A percentile compares a stretch with the other conserved stretches of the same genome.
Evolutionary conservation across 2,797 vertebrate species (phyloP).

Genomic region (Pagetopsis macropterus): DNA sequence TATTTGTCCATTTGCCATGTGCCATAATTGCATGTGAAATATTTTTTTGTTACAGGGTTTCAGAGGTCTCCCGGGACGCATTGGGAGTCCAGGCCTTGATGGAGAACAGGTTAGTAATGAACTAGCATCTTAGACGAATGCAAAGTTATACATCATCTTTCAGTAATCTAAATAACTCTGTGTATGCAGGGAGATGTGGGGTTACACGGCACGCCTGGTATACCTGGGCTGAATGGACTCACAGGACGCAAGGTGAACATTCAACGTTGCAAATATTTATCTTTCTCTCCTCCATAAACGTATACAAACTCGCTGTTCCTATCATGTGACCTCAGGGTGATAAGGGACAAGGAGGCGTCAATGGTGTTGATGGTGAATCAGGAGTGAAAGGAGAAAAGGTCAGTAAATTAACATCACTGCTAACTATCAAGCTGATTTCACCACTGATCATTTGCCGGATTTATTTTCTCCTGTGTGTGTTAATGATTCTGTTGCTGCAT

Average conservation of each 20-base stretch:
- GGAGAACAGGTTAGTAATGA: constrained; percentile 82
- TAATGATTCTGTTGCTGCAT: constrained; percentile 9
- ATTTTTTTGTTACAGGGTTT: constrained; percentile 81
- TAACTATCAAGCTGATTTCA: not conserved
- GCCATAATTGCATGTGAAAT: not conserved
- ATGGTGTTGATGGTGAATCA: constrained; percentile 77
- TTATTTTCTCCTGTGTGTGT: not conserved
- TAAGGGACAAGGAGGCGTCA: constrained; percentile 80
- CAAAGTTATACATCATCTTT: not conserved
- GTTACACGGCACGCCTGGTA: constrained; percentile 81
- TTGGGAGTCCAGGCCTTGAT: constrained; percentile 78
- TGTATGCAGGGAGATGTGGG: constrained; percentile 83
- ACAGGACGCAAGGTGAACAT: constrained; percentile 84
- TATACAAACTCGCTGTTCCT: not conserved
- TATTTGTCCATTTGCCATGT: not conserved
- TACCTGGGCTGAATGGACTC: constrained; percentile 82
- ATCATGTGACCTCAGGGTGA: constrained; percentile 80
- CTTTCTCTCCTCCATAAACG: not conserved
- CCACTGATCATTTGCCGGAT: not conserved
- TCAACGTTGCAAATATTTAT: not conserved
- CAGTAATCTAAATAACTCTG: not conserved
- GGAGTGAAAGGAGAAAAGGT: constrained; percentile 91
- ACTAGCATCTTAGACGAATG: not conserved
- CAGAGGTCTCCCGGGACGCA: constrained; percentile 84
- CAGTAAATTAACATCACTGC: constrained; percentile 16